Base-by-base conservation (phyloP, 30 jellyfish, hydroid and myxozoan genomes). In the Hydractinia symbiolongicarpus region DNA sequence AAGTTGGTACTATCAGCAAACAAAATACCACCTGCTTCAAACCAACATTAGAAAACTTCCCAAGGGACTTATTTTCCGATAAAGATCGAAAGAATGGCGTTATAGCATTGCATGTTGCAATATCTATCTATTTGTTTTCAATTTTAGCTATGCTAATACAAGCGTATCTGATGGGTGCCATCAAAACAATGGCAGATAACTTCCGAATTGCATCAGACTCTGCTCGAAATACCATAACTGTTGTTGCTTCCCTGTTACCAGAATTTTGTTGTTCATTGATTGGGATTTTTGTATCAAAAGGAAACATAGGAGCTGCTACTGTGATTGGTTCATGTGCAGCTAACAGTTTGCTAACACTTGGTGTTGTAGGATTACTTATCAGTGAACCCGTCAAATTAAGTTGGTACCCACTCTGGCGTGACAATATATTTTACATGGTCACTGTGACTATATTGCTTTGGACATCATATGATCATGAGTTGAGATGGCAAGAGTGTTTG, bases 351-450 rank as follows among this genome's bases (percentile, higher is more conserved):
- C 55, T 75, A 21, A 75, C 83, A 17, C 83, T 75, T 20, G 83
- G 83, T 21, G 83, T 55, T 8, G 83, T 75, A 4, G 83, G 83
- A 16, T 75, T 75, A 17, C 16, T 54, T 4, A 15, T 75, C 4
- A 71, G 61, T 71, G 62, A 52, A 30, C 76, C 83, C 4, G 83
- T 75, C 49, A 75, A 75, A 54, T 17, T 75, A 51, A 75, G 83
- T 75, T 75, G 83, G 83, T 75, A 75, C 50, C 83, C 73, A 6
- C 74, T 75, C 11, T 75, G 83, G 83, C 83, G 83, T 5, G 83
- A 75, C 50, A 75, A 75, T 50, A 55, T 75, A n/a, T 75, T 75
- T 50, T 75, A 75, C 55, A 17, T 55, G 76, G 76, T 75, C 5
- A 14, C 50, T 5, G 83, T 75, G 51, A 75, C 83, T 8, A 50